These are phyloP conservation scores for Menidia menidia DNA, from an alignment of 2,797 vertebrate genomes.

Conservation along the genomic window DNA sequence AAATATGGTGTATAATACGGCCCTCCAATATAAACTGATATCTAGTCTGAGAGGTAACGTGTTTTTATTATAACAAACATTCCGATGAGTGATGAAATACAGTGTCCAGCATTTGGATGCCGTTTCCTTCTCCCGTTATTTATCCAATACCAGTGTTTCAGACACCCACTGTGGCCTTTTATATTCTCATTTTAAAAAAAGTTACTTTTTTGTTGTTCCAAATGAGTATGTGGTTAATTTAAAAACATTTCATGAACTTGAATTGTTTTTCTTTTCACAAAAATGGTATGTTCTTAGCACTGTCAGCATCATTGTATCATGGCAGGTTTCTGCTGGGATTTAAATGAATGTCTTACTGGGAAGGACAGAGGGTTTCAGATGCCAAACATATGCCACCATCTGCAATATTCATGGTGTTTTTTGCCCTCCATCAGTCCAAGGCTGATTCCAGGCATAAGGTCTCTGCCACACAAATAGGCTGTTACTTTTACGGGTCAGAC, in stretches of 20 bases:
- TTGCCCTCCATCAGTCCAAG: conserved; percentile 46
- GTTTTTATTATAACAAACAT: conserved; percentile 32
- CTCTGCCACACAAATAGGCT: conserved; percentile 63
- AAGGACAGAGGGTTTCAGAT: conserved; percentile 58
- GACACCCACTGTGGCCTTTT: conserved; percentile 3
- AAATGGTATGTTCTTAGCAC: conserved; percentile 21
- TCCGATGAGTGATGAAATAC: conserved; percentile 58
- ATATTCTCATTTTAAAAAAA: conserved; percentile 22
- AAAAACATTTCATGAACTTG: conserved; percentile 26
- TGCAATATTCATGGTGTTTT: conserved; percentile 72
- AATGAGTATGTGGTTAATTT: conserved; percentile 43
- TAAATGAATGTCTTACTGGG: conserved; percentile 45
- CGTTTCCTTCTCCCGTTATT: conserved; percentile 45
- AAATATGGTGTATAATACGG: not conserved
- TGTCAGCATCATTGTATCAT: conserved; percentile 27
- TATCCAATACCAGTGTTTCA: conserved; percentile 19
- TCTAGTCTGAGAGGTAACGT: conserved; percentile 1
- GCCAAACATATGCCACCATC: conserved; percentile 68
- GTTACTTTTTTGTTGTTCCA: no score
- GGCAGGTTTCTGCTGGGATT: conserved; percentile 26
- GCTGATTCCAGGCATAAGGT: conserved; percentile 64
- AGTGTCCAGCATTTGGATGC: conserved; percentile 49
- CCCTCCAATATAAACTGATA: not conserved
- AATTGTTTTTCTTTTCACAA: conserved; percentile 10
- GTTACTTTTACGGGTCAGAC: conserved; percentile 65